These are phyloP conservation scores for Acleris laterana DNA, from an alignment of 2,888 invertebrate genomes.

Conservation along the genomic window DNA sequence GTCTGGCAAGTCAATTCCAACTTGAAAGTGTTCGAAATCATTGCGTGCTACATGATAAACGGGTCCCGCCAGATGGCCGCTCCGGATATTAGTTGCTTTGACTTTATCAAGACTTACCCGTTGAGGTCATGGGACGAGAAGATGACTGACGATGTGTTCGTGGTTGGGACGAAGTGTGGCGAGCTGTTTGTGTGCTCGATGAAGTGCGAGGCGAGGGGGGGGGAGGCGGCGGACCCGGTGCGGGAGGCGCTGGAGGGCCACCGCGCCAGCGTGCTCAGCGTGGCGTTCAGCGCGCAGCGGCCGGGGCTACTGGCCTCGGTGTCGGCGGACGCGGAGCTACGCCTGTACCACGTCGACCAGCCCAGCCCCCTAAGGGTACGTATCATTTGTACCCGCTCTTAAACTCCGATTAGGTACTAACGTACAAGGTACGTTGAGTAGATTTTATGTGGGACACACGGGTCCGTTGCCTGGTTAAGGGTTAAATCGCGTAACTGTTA, in stretches of 20 bases:
- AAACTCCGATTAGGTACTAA: too few relatives aligned
- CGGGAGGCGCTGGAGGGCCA: conserved; percentile 61
- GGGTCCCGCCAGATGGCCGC: conserved; percentile 53
- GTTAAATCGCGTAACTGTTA: too few relatives aligned
- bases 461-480: too few relatives aligned
- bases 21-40: conserved; percentile 60
- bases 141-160: conserved; percentile 61
- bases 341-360: conserved; percentile 67
- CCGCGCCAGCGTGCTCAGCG: conserved; percentile 60
- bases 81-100: conserved; percentile 69
- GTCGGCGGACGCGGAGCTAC: conserved; percentile 69
- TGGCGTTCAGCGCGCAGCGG: conserved; percentile 63
- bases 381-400: too few relatives aligned
- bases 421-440: too few relatives aligned
- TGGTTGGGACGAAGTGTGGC: conserved; percentile 66
- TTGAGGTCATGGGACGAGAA: conserved; percentile 59
- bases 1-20: conserved; percentile 70
- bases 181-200: conserved; percentile 61
- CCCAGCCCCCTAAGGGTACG: conserved; percentile 63
- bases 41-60: conserved; percentile 60
- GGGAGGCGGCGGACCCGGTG: conserved; percentile 61
- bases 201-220: conserved; percentile 45
- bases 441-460: too few relatives aligned
- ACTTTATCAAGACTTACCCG: conserved; percentile 64
- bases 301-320: conserved; percentile 66